Conservation (phyloP, 2,113 vertebrate genomes). For the Aphyosemion australe region DNA sequence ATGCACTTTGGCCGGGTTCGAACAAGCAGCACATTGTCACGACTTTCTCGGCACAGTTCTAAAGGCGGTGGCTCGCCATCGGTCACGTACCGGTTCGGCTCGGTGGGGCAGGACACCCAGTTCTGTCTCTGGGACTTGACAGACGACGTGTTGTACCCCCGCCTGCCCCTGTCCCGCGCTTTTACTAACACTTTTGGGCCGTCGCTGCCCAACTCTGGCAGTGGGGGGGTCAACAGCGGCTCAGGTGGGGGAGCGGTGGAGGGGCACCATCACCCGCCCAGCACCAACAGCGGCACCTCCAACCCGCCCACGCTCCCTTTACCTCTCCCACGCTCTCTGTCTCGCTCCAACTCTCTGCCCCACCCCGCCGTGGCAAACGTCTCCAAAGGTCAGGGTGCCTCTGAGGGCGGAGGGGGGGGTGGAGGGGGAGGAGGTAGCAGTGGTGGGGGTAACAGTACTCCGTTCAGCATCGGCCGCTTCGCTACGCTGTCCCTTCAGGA, state of each 20-base stretch:
- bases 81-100: constrained; percentile 90
- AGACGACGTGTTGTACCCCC: constrained; percentile 85
- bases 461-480: constrained; percentile 86
- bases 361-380: constrained; percentile 82
- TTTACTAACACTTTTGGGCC: constrained; percentile 82
- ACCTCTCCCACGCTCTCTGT: constrained; percentile 84
- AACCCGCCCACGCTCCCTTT: constrained; percentile 68
- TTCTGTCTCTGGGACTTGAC: constrained; percentile 95
- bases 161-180: constrained; percentile 81
- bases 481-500: constrained; percentile 87
- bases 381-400: constrained; percentile 60
- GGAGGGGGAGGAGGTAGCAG: constrained; percentile 42
- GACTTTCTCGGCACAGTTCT: constrained; percentile 82
- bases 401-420: constrained; percentile 42
- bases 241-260: constrained; percentile 64
- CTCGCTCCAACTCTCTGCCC: constrained; percentile 91
- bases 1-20: constrained; percentile 78
- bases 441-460: constrained; percentile 44
- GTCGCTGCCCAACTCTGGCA: constrained; percentile 70
- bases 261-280: constrained; percentile 78
- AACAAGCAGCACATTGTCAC: constrained; percentile 83
- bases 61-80: constrained; percentile 72
- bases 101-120: constrained; percentile 91
- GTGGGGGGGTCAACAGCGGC: constrained; percentile 70
- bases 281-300: constrained; percentile 59